These are phyloP conservation scores for Cheilosia grossa DNA, from an alignment of 2,888 invertebrate species.

Conservation along the genomic window DNA sequence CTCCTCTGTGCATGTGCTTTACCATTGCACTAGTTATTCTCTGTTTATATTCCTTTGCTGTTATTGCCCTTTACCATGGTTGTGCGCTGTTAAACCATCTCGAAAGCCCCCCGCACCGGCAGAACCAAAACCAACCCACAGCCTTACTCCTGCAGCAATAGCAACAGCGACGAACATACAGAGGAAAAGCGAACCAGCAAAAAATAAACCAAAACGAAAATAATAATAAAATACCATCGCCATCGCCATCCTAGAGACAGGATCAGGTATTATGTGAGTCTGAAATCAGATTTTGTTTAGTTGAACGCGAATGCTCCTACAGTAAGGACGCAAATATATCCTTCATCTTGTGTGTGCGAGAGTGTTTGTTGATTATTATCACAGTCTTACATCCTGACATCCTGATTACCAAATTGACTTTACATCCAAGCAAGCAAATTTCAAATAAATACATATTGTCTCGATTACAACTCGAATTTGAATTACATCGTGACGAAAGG, in stretches of 20 bases:
- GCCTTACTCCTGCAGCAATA: constrained; percentile 73
- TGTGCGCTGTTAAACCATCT: constrained; percentile 56
- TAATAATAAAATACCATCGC: constrained; percentile 71
- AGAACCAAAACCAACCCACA: constrained; percentile 47
- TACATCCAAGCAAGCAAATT: constrained; percentile 17
- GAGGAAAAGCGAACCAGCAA: constrained; percentile 52
- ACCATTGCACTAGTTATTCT: constrained; percentile 71
- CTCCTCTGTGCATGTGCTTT: constrained; percentile 60
- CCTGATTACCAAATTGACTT: constrained; percentile 48
- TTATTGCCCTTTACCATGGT: constrained; percentile 73
- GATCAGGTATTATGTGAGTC: constrained; percentile 74
- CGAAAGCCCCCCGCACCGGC: constrained; percentile 23
- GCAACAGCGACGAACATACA: constrained; percentile 69
- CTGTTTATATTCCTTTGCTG: constrained; percentile 72
- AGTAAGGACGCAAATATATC: constrained; percentile 80
- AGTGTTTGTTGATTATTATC: constrained; percentile 52
- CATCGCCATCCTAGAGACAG: constrained; percentile 70
- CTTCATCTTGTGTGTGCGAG: constrained; percentile 57
- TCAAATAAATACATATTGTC: constrained; percentile 12
- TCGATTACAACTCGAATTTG: constrained; percentile 39
- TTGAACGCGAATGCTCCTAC: constrained; percentile 82
- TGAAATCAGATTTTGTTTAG: constrained; percentile 77
- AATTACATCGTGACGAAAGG: constrained; percentile 14
- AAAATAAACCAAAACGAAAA: constrained; percentile 61
- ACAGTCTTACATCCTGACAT: constrained; percentile 54